Evolutionary conservation across 1,140 invertebrate species (phyloP).

Genomic region (Calephelis virginiensis): DNA sequence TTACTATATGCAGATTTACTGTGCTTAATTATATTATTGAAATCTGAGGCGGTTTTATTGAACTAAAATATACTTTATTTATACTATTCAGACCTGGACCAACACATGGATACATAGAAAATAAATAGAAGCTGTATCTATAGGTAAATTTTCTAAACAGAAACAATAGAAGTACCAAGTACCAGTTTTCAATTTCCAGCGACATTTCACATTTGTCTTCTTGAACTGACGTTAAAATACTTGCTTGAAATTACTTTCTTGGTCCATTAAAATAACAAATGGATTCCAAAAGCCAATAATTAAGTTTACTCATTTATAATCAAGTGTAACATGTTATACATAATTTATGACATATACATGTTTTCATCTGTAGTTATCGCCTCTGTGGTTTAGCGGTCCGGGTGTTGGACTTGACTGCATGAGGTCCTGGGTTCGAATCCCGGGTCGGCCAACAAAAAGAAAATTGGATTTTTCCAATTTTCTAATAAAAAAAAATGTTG

Average conservation of each 20-base stretch:
- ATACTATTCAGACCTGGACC: neutral
- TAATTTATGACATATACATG: too few relatives aligned
- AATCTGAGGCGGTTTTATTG: too few relatives aligned
- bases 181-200: conserved; percentile 16
- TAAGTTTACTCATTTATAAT: conserved; percentile 5
- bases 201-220: conserved; percentile 18
- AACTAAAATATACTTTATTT: neutral
- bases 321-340: neutral
- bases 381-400: too few relatives aligned
- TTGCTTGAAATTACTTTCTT: conserved; percentile 14
- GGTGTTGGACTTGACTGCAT: too few relatives aligned
- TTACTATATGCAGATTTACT: too few relatives aligned
- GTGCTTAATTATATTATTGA: too few relatives aligned
- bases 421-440: too few relatives aligned
- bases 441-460: too few relatives aligned
- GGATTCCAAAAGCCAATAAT: conserved; percentile 15
- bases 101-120: neutral
- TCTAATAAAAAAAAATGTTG: too few relatives aligned
- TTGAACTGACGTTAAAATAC: conserved; percentile 17
- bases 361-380: too few relatives aligned
- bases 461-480: too few relatives aligned
- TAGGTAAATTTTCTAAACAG: neutral
- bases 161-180: conserved; percentile 15
- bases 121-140: neutral
- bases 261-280: conserved; percentile 15